Percentiles rank a stretch among this genome's conserved stretches.
phyloP scores from a whole-genome alignment of 2,888 invertebrate species.

The Tetragnatha montana region DNA sequence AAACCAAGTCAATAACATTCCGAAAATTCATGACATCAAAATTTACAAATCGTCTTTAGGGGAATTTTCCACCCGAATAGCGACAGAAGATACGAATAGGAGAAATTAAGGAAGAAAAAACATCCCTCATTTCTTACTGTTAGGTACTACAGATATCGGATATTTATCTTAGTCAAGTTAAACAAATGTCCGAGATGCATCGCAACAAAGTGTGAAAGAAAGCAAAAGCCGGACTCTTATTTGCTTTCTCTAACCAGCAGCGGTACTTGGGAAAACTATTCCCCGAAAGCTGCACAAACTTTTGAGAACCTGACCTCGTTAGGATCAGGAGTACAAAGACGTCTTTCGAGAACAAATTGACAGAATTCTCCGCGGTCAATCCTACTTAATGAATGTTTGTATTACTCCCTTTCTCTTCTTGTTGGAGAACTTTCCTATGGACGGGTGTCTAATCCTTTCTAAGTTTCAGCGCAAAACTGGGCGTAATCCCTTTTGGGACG shows the following conservation, averaged over 20 bases:
- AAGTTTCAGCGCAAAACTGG: conserved; percentile 46
- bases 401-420: conserved; percentile 15
- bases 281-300: conserved; percentile 30
- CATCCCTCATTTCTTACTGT: too few species aligned
- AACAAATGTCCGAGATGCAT: not conserved
- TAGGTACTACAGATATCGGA: not conserved
- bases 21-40: too few species aligned
- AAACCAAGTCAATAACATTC: too few species aligned
- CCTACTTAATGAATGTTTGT: conserved; percentile 66
- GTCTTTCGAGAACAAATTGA: conserved; percentile 56
- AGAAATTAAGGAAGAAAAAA: too few species aligned
- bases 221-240: not conserved
- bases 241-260: conserved; percentile 1
- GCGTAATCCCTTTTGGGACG: conserved; percentile 53
- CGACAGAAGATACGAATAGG: too few species aligned
- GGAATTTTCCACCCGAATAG: too few species aligned
- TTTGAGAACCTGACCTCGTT: conserved; percentile 60
- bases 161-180: not conserved
- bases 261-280: conserved; percentile 30
- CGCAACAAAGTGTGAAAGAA: not conserved
- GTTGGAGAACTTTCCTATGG: conserved; percentile 3
- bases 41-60: too few species aligned
- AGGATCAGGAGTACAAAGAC: conserved; percentile 36
- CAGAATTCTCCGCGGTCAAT: conserved; percentile 57
- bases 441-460: conserved; percentile 55